phyloP scores from a whole-genome alignment of 1,140 invertebrate genomes.

The Venustaconcha ellipsiformis region DNA sequence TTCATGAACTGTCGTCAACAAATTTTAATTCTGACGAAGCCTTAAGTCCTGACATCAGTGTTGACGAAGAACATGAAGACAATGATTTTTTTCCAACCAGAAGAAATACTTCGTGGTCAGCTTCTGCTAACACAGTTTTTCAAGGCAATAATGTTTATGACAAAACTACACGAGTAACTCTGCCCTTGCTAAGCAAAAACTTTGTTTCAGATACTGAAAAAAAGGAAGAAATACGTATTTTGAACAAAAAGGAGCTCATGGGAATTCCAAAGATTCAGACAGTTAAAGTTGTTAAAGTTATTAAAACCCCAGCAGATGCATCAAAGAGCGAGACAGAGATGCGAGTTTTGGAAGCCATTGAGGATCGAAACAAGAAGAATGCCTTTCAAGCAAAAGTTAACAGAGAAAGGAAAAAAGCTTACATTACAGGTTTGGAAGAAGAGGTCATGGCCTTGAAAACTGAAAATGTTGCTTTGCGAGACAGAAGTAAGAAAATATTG shows the following conservation, averaged over 20 bases:
- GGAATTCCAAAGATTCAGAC: constrained; percentile 3
- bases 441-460: constrained; percentile 44
- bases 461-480: constrained; percentile 46
- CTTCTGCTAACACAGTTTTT: constrained; percentile 3
- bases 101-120: no score
- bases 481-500: constrained; percentile 29
- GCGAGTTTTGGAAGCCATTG: constrained; percentile 45
- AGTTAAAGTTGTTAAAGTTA: constrained; percentile 49
- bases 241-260: not conserved
- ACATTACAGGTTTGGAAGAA: constrained; percentile 54
- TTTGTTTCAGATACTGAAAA: not conserved
- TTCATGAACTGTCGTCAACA: not conserved
- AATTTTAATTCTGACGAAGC: not conserved
- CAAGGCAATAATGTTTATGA: not conserved
- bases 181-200: not conserved
- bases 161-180: not conserved
- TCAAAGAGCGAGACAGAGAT: constrained; percentile 29
- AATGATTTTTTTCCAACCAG: no score
- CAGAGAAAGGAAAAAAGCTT: constrained; percentile 62
- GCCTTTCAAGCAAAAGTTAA: constrained; percentile 62
- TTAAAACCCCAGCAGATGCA: constrained; percentile 31
- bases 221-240: not conserved
- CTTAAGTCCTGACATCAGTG: no score
- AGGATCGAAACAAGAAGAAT: constrained; percentile 60
- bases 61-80: no score